These are phyloP conservation scores for Laticauda colubrina DNA, from an alignment of 2,113 vertebrate species.

Conservation along the genomic window DNA sequence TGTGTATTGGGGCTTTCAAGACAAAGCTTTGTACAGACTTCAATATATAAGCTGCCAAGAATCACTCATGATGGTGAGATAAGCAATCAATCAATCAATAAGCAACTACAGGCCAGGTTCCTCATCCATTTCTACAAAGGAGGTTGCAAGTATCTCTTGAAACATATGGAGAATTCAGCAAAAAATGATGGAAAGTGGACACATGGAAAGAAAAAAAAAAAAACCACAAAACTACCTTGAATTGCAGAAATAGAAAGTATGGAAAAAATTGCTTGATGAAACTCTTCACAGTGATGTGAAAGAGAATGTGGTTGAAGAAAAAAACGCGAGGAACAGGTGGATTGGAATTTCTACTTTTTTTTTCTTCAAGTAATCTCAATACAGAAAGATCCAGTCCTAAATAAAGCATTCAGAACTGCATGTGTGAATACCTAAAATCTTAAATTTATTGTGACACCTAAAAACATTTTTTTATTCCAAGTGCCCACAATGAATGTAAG, in stretches of 20 bases:
- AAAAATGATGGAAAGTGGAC: not conserved
- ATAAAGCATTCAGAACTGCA: not conserved
- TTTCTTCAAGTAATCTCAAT: not conserved
- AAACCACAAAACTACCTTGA: not conserved
- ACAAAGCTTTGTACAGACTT: too few species aligned
- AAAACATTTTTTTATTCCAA: not conserved
- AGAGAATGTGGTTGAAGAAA: not conserved
- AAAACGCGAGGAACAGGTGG: not conserved
- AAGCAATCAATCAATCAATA: not conserved
- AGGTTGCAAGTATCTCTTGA: not conserved
- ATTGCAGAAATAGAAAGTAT: not conserved
- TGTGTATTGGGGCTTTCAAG: conserved; percentile 38
- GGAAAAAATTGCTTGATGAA: not conserved
- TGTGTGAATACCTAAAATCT: not conserved
- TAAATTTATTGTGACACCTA: not conserved
- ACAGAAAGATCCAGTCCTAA: not conserved
- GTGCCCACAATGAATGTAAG: not conserved
- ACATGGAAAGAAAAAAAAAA: not conserved
- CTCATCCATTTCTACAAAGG: not conserved
- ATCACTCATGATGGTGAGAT: not conserved
- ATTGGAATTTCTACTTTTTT: conserved; percentile 3
- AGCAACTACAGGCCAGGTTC: not conserved
- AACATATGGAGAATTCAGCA: not conserved
- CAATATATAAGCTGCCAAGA: not conserved
- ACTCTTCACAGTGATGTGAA: not conserved